phyloP scores from a whole-genome alignment of 2,888 invertebrate genomes.

The Microdon myrmicae region DNA sequence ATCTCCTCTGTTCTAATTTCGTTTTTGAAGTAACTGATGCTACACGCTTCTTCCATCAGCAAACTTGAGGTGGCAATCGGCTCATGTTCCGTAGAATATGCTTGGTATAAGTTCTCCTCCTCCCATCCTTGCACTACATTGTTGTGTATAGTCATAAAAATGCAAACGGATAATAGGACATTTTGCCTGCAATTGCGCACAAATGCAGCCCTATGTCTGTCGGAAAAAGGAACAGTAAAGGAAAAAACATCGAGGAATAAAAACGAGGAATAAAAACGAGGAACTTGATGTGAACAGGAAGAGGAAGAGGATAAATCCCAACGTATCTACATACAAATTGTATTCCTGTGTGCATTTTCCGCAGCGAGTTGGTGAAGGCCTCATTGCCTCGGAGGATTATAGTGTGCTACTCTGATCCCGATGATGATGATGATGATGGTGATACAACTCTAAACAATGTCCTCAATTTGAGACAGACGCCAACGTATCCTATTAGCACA shows the following conservation, averaged over 20 bases:
- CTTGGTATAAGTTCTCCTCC: conserved; percentile 35
- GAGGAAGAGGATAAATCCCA: conserved; percentile 24
- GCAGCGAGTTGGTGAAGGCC: no score
- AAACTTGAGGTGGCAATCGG: no score
- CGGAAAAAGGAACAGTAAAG: background rate
- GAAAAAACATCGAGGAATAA: conserved; percentile 2
- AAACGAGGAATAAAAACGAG: background rate
- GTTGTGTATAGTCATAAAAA: conserved; percentile 11
- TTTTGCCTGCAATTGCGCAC: conserved; percentile 50
- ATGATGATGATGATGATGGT: conserved; percentile 20
- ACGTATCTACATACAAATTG: conserved; percentile 15
- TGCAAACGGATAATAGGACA: conserved; percentile 41
- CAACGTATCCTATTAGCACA: conserved; percentile 46
- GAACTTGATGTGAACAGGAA: conserved; percentile 30
- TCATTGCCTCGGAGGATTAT: no score
- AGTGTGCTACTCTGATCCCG: conserved; percentile 22
- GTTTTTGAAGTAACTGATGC: conserved; percentile 16
- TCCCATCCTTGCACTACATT: background rate
- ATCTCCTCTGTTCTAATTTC: conserved; percentile 26
- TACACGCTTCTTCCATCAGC: conserved; percentile 39
- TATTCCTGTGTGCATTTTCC: conserved; percentile 21
- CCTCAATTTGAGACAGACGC: conserved; percentile 45
- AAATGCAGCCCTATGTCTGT: conserved; percentile 33
- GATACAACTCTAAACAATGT: conserved; percentile 45
- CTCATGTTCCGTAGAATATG: background rate